These are phyloP conservation scores for Cyphomyrmex costatus DNA, from an alignment of 1,140 invertebrate genomes.

Conservation along the genomic window DNA sequence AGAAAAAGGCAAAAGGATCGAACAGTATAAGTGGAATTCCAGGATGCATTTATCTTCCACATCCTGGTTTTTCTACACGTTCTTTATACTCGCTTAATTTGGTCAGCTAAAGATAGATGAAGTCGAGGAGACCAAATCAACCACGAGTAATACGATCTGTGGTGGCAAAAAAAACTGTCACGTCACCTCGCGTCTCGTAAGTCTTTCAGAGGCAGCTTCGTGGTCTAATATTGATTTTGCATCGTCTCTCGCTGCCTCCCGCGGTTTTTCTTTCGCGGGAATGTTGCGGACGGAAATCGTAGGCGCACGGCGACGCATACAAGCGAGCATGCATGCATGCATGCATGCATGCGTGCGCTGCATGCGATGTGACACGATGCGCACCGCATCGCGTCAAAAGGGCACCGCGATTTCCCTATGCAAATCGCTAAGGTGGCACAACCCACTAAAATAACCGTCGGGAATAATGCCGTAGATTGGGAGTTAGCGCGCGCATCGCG, in stretches of 20 bases:
- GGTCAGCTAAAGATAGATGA: conserved; percentile 65
- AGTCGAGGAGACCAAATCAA: conserved; percentile 63
- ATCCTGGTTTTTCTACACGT: conserved; percentile 51
- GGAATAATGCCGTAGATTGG: conserved; percentile 83
- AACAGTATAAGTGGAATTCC: conserved; percentile 62
- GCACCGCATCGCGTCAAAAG: conserved; percentile 69
- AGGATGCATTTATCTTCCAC: conserved; percentile 63
- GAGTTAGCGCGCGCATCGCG: conserved; percentile 80
- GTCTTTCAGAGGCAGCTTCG: conserved; percentile 37
- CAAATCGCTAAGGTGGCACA: conserved; percentile 67
- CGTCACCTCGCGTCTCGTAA: conserved; percentile 44
- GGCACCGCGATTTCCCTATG: conserved; percentile 72
- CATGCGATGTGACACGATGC: conserved; percentile 64
- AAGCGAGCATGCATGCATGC: background rate
- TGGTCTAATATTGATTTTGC: conserved; percentile 76
- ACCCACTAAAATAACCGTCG: conserved; percentile 82
- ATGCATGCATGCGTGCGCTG: conserved; percentile 54
- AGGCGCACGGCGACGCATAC: background rate
- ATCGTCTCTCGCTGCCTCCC: conserved; percentile 56
- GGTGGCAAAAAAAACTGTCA: conserved; percentile 67
- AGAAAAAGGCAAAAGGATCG: background rate
- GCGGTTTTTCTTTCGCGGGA: conserved; percentile 18
- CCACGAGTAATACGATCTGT: conserved; percentile 70
- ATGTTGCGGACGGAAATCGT: conserved; percentile 57
- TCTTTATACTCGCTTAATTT: conserved; percentile 64